Percentiles rank a stretch among this genome's conserved stretches.
These are phyloP conservation scores for Limnephilus lunatus DNA, from an alignment of 2,888 invertebrate genomes.

Conservation along the genomic window DNA sequence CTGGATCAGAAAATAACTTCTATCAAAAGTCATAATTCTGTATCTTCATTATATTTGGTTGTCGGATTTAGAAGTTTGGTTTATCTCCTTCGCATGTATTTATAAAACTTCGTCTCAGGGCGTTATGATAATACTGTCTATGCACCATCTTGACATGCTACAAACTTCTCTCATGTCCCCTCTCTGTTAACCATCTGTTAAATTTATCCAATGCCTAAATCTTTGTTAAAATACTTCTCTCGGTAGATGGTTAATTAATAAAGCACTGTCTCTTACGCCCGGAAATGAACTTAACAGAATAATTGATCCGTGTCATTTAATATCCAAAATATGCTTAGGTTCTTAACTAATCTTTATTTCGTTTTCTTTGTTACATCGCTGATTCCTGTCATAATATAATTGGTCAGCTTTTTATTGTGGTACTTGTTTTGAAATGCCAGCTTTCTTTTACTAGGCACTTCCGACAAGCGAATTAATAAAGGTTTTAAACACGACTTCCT, in stretches of 20 bases:
- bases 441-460: not conserved
- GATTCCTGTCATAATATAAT: not conserved
- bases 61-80: not conserved
- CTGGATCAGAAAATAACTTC: not conserved
- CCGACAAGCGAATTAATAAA: not conserved
- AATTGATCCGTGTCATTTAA: not conserved
- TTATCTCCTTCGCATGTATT: not conserved
- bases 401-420: not conserved
- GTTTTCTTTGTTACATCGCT: not conserved
- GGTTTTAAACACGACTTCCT: not conserved
- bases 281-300: constrained; percentile 2
- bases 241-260: not conserved
- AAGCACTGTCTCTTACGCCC: constrained; percentile 2
- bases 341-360: not conserved
- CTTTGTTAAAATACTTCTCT: not conserved
- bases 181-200: not conserved
- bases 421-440: not conserved
- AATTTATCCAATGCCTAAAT: not conserved
- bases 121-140: not conserved
- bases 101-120: not conserved
- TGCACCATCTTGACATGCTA: not conserved
- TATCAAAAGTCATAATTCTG: not conserved
- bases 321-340: not conserved
- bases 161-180: not conserved
- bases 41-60: not conserved